Conservation (phyloP, 2,113 vertebrate species). For the Heloderma charlesbogerti region DNA sequence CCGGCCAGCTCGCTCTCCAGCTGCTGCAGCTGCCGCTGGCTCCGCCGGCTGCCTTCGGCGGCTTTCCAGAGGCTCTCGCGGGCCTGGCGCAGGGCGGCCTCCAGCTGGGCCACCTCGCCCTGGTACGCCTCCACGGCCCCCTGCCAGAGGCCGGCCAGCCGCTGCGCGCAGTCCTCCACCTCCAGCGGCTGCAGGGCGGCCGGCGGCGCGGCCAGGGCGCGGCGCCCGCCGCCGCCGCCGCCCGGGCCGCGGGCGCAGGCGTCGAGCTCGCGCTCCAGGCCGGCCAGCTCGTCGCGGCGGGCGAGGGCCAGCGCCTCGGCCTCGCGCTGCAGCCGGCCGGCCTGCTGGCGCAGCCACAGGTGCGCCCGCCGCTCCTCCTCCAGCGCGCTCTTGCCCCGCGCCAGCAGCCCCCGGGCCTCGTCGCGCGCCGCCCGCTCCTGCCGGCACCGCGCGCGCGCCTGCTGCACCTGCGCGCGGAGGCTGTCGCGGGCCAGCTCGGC, state of each 20-base stretch:
- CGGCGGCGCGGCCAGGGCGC: neutral
- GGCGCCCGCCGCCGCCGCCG: conserved; percentile 48
- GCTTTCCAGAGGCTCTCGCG: conserved; percentile 77
- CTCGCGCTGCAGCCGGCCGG: conserved; percentile 85
- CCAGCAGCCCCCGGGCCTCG: conserved; percentile 74
- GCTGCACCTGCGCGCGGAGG: conserved; percentile 80
- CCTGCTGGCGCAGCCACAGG: conserved; percentile 84
- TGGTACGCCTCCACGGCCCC: conserved; percentile 84
- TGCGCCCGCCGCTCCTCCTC: conserved; percentile 87
- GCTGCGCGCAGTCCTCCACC: conserved; percentile 84
- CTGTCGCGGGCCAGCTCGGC: conserved; percentile 83
- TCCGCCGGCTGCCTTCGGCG: conserved; percentile 82
- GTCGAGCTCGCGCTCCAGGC: conserved; percentile 72
- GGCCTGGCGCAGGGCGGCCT: conserved; percentile 82
- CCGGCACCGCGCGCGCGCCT: conserved; percentile 77
- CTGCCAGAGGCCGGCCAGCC: conserved; percentile 84
- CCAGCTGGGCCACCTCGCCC: conserved; percentile 81
- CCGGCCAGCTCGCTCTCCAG: conserved; percentile 84
- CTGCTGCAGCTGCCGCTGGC: conserved; percentile 78
- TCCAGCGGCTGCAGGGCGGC: conserved; percentile 73
- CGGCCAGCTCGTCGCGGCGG: conserved; percentile 85
- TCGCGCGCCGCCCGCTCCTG: conserved; percentile 79
- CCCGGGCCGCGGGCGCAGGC: conserved; percentile 62
- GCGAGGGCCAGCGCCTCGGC: conserved; percentile 75
- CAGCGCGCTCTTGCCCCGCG: conserved; percentile 78